Evolutionary conservation across 2,888 invertebrate genomes (phyloP).

Genomic region (Pristionchus fissidentatus): DNA sequence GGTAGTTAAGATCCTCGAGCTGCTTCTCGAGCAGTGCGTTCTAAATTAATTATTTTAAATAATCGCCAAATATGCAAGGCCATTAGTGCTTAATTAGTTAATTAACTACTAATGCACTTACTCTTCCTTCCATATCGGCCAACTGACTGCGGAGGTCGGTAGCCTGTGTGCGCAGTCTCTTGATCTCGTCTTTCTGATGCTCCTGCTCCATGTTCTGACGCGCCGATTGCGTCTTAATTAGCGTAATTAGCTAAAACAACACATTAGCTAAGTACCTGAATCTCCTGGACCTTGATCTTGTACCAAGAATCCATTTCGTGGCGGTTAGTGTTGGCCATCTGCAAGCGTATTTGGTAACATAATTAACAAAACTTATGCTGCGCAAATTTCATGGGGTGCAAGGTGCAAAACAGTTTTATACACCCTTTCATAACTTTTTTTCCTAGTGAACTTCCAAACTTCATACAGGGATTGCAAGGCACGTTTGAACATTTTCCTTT

Average conservation of each 20-base stretch:
- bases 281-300: conserved; percentile 79
- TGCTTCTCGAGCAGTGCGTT: conserved; percentile 78
- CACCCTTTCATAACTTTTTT: no score
- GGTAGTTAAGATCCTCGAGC: conserved; percentile 77
- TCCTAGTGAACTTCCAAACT: no score
- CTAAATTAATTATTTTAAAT: conserved; percentile 64
- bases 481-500: no score
- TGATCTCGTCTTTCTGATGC: conserved; percentile 77
- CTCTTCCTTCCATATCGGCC: conserved; percentile 77
- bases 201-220: conserved; percentile 77
- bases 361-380: not conserved
- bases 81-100: no score
- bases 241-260: not conserved
- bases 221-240: conserved; percentile 76
- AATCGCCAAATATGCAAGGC: not conserved
- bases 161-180: conserved; percentile 77
- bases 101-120: conserved; percentile 71
- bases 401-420: no score
- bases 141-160: conserved; percentile 77
- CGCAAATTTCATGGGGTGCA: not conserved
- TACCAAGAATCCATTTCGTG: conserved; percentile 79
- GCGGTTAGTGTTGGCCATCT: conserved; percentile 76
- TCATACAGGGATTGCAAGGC: no score
- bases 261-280: conserved; percentile 68
- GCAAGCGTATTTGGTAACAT: conserved; percentile 12